Conservation (phyloP, 2,113 vertebrate species). For the Sprattus sprattus region DNA sequence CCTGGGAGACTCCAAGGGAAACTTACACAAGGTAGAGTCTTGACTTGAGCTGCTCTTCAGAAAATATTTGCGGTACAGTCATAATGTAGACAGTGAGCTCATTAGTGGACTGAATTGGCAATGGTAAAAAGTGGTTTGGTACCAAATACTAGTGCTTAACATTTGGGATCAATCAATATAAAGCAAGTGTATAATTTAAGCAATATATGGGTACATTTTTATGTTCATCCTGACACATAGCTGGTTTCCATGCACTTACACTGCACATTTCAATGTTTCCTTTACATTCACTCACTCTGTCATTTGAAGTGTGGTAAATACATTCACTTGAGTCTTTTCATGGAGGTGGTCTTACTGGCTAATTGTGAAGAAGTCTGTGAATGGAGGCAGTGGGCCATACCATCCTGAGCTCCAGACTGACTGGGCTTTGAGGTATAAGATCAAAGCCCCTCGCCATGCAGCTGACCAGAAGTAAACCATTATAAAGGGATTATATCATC, state of each 20-base stretch:
- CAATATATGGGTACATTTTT: not conserved
- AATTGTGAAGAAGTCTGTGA: not conserved
- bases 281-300: not conserved
- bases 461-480: conserved; percentile 51
- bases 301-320: not conserved
- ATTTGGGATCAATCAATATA: not conserved
- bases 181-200: not conserved
- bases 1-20: conserved; percentile 88
- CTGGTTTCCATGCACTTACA: not conserved
- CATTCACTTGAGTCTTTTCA: not conserved
- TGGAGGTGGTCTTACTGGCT: not conserved
- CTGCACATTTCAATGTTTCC: not conserved
- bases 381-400: conserved; percentile 8
- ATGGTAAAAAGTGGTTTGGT: too few species aligned
- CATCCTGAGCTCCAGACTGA: not conserved
- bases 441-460: conserved; percentile 49
- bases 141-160: too few species aligned
- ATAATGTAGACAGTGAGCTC: too few species aligned
- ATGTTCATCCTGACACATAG: not conserved
- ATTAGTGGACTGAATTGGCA: too few species aligned
- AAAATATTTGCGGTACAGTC: not conserved
- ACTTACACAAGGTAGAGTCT: conserved; percentile 82
- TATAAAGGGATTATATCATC: conserved; percentile 59
- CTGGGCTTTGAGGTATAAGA: conserved; percentile 44
- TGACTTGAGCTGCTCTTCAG: not conserved